Conservation (phyloP, 2,888 invertebrate genomes). For the Aphelenchoides bicaudatus region DNA sequence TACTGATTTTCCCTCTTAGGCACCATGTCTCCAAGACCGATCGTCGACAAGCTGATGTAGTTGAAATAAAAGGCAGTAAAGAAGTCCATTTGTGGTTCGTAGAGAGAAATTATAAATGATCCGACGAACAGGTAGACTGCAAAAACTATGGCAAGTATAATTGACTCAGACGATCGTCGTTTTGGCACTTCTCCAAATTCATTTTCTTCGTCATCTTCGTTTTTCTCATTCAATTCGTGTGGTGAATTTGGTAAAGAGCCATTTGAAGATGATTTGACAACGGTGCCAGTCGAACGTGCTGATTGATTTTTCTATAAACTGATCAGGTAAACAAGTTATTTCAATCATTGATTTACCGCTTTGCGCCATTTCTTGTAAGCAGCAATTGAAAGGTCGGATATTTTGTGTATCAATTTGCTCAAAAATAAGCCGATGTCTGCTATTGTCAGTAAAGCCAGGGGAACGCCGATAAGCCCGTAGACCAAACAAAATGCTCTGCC, state of each 20-base stretch:
- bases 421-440: conserved; percentile 47
- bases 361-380: not conserved
- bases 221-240: no score
- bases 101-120: conserved; percentile 42
- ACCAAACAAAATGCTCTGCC: conserved; percentile 52
- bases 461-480: conserved; percentile 56
- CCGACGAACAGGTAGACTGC: conserved; percentile 47
- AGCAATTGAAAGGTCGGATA: not conserved
- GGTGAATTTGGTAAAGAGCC: no score
- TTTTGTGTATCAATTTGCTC: not conserved
- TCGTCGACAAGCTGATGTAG: conserved; percentile 33
- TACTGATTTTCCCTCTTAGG: conserved; percentile 52
- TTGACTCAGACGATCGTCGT: conserved; percentile 39
- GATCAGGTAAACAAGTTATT: no score
- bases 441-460: conserved; percentile 53
- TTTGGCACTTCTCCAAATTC: not conserved
- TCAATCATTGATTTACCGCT: not conserved
- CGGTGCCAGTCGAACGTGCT: no score
- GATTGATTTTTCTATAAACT: conserved; percentile 5
- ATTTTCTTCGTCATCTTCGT: not conserved
- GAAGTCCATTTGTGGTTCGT: conserved; percentile 57
- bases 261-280: no score
- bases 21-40: conserved; percentile 54
- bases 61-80: conserved; percentile 47
- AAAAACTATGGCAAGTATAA: conserved; percentile 44